Conservation (phyloP, 37 sponge, comb jelly and placozoan genomes). For the Spongia lamella region DNA sequence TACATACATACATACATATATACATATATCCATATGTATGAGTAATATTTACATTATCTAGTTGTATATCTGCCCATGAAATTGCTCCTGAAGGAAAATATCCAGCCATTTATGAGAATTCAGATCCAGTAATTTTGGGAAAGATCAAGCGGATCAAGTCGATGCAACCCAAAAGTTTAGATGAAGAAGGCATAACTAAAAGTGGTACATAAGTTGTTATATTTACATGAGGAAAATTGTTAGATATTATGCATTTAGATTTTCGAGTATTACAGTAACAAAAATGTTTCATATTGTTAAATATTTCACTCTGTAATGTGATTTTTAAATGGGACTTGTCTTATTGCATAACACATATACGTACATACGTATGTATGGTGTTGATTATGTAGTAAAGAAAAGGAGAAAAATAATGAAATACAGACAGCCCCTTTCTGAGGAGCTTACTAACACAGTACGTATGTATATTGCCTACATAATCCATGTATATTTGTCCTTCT, state of each 20-base stretch:
- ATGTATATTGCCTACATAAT: no score
- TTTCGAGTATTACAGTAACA: no score
- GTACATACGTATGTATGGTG: no score
- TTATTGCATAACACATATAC: no score
- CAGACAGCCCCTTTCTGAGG: no score
- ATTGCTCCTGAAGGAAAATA: slow-evolving; percentile 74
- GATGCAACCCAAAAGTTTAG: slow-evolving; percentile 76
- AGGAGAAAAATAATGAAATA: no score
- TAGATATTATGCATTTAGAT: not conserved
- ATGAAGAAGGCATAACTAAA: slow-evolving; percentile 48
- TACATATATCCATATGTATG: not conserved
- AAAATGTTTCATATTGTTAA: no score
- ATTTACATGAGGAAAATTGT: not conserved
- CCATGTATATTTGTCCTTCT: not conserved
- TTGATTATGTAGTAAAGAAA: no score
- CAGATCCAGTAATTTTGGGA: slow-evolving; percentile 52
- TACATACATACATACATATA: not conserved
- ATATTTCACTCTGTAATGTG: no score
- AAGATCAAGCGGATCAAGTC: slow-evolving; percentile 74
- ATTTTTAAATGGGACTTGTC: no score
- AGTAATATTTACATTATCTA: no score
- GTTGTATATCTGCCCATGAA: slow-evolving; percentile 48
- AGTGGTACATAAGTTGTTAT: slow-evolving; percentile 43
- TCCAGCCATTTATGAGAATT: slow-evolving; percentile 42
- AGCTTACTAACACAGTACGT: no score